Percentiles rank a stretch among this genome's conserved stretches.
These are phyloP conservation scores for Rhodinocichla rosea DNA, from an alignment of 2,113 vertebrate species.

Conservation along the genomic window DNA sequence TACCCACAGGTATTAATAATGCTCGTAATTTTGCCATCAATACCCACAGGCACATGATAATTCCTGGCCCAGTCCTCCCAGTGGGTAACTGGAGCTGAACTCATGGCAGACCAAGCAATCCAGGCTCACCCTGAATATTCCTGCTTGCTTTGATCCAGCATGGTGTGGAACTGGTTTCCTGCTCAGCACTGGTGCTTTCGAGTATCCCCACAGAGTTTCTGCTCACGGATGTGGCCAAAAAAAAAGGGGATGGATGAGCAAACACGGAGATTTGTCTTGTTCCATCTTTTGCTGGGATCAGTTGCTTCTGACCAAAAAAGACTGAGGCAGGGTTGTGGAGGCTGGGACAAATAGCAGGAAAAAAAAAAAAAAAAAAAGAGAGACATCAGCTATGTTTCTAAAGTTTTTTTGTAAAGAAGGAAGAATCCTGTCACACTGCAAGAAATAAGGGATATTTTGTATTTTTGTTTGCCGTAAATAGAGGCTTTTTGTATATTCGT, in stretches of 20 bases:
- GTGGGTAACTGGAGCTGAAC: neutral
- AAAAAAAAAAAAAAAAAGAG: neutral
- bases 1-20: too few relatives aligned
- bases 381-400: neutral
- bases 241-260: neutral
- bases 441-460: neutral
- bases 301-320: neutral
- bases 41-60: neutral
- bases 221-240: neutral
- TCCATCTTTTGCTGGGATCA: neutral
- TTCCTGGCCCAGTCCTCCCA: neutral
- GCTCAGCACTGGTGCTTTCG: neutral
- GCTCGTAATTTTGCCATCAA: too few relatives aligned
- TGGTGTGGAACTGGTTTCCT: neutral
- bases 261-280: rapidly evolving
- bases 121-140: neutral
- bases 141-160: neutral
- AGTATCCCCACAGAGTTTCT: neutral
- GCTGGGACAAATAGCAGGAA: neutral
- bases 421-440: neutral
- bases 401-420: neutral
- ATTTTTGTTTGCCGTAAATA: neutral
- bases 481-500: conserved; percentile 39
- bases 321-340: neutral
- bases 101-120: neutral